Base-by-base conservation (phyloP, 2,888 invertebrate species). In the Zaprionus bogoriensis region DNA sequence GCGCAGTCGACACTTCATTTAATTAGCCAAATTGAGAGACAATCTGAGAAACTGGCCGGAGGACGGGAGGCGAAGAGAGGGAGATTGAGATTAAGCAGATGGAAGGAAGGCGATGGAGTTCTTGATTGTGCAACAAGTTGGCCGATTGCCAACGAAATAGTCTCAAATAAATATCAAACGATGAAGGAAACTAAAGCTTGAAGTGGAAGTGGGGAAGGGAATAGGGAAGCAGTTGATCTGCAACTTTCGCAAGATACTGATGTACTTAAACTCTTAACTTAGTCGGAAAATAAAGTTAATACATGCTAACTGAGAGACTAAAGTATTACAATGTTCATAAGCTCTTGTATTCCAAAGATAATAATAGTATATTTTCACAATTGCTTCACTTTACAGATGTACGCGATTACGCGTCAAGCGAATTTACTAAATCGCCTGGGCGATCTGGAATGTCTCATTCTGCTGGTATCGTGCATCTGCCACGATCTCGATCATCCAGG, bases 401-500 rank as follows among this genome's bases (percentile, higher is more conserved):
- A 96, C 91, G 95, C 95, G 53, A 94, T 96, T 87, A 93, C 94
- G 38, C 94, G 95, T 92, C 93, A 94, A 69, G 94, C 94, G 62
- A 94, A 95, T 89, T 92, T 96, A 57, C 92, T 93, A 36, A 92
- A 92, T 63, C 93, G 94, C 84, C 92, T 96, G 64, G 95, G 95
- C 55, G 94, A 95, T 77, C 92, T 96, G 76, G 96, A 96, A 90
- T 94, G 95, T 64, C 92, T 96, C 57, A 94, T 95, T 68, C 91
- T 96, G 66, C 92, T 96, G 65, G 95, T 95, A 45, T 95, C 95
- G 57, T 94, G 94, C 90, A 95, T 96, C 82, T 96, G 96, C 88
- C 96, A 96, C 89, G 96, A 96, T 90, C 92, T 96, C 62, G 94
- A 95, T 90, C 95, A 95, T 92, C 95, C 95, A 14, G 95, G 95